Evolutionary conservation across 2,113 vertebrate species (phyloP).

Genomic region (Terrapene triunguis): DNA sequence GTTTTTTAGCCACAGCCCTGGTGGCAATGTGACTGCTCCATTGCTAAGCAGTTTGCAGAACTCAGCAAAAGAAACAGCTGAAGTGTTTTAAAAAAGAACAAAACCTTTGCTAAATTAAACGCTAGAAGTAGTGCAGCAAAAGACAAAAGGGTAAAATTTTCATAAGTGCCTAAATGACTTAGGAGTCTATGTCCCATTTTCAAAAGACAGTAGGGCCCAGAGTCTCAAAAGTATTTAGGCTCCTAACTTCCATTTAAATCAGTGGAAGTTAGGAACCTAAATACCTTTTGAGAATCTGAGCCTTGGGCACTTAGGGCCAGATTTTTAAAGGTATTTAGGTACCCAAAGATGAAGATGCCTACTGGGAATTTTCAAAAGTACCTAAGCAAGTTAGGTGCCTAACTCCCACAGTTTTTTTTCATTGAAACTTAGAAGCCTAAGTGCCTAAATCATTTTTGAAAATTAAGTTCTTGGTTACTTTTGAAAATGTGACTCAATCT

Average conservation of each 20-base stretch:
- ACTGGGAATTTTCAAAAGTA: no score
- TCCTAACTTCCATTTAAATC: not conserved
- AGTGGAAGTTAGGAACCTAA: not conserved
- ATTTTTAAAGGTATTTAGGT: no score
- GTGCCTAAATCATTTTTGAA: no score
- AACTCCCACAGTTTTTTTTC: not conserved
- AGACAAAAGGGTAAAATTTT: not conserved
- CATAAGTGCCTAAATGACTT: not conserved
- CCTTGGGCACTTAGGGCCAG: no score
- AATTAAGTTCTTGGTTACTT: not conserved
- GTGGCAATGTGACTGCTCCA: no score
- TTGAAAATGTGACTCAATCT: not conserved
- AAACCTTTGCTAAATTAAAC: no score
- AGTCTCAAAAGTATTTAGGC: no score
- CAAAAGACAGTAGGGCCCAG: not conserved
- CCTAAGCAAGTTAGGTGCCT: no score
- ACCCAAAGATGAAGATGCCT: no score
- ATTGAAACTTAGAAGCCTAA: not conserved
- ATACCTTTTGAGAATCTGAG: not conserved
- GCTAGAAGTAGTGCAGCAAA: no score
- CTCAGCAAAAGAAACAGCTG: not conserved
- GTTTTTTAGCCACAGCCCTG: no score
- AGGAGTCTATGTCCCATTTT: not conserved
- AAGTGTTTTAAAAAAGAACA: not conserved
- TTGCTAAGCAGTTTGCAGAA: not conserved